These are phyloP conservation scores for Vicugna pacos DNA, from an alignment of 2,113 vertebrate species.

Conservation along the genomic window DNA sequence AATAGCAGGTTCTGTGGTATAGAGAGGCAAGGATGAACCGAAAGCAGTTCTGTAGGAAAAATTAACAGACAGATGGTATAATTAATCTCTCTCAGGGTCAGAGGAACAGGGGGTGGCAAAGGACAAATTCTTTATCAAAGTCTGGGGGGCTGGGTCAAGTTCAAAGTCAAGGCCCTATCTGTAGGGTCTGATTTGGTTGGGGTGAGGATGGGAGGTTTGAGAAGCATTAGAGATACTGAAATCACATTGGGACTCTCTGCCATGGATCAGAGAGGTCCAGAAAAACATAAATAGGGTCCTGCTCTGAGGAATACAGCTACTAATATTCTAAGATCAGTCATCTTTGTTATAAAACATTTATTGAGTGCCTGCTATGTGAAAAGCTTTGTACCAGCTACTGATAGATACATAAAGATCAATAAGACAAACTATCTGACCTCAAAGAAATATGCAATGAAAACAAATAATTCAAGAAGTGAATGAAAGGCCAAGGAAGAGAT, in stretches of 20 bases:
- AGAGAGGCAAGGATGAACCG: neutral
- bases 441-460: neutral
- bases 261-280: neutral
- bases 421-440: neutral
- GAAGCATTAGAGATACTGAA: neutral
- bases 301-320: neutral
- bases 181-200: neutral
- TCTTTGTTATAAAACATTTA: neutral
- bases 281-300: neutral
- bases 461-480: neutral
- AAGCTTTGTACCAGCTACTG: neutral
- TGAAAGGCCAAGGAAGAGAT: neutral
- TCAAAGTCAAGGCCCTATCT: neutral
- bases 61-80: neutral
- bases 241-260: neutral
- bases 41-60: constrained; percentile 31
- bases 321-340: neutral
- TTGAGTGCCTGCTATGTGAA: neutral
- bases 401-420: neutral
- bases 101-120: neutral
- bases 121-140: neutral
- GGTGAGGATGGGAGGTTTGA: neutral
- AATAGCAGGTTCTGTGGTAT: neutral
- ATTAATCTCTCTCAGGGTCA: neutral
- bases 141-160: neutral